Conservation (phyloP, 2,113 vertebrate species). For the Daphoenositta chrysoptera region DNA sequence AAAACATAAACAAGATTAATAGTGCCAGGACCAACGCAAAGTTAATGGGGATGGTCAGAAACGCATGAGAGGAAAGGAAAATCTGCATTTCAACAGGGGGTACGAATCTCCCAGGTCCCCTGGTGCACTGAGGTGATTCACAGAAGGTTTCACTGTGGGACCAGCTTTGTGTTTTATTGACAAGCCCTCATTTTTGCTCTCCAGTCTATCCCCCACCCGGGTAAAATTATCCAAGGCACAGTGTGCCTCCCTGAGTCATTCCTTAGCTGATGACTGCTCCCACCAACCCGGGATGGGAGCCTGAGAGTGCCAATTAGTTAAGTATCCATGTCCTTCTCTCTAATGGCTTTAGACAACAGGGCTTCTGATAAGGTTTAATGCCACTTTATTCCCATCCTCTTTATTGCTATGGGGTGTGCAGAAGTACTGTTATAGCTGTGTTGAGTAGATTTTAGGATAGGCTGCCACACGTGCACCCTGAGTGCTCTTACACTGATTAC, state of each 20-base stretch:
- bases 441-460: neutral
- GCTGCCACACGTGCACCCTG: neutral
- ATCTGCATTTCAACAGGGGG: neutral
- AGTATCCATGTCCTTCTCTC: neutral
- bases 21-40: neutral
- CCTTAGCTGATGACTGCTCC: neutral
- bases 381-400: neutral
- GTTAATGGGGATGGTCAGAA: neutral
- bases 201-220: neutral
- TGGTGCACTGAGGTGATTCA: neutral
- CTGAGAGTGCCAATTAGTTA: neutral
- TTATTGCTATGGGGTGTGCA: neutral
- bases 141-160: neutral
- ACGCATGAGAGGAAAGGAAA: neutral
- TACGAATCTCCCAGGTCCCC: neutral
- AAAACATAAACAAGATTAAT: rapidly evolving
- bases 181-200: neutral
- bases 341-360: neutral
- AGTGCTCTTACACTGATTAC: neutral
- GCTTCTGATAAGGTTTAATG: neutral
- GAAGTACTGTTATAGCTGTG: neutral
- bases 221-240: neutral
- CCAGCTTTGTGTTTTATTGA: neutral
- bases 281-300: neutral
- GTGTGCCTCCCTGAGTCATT: neutral